phyloP scores from a whole-genome alignment of 2,113 vertebrate genomes.

The Blennius ocellaris region DNA sequence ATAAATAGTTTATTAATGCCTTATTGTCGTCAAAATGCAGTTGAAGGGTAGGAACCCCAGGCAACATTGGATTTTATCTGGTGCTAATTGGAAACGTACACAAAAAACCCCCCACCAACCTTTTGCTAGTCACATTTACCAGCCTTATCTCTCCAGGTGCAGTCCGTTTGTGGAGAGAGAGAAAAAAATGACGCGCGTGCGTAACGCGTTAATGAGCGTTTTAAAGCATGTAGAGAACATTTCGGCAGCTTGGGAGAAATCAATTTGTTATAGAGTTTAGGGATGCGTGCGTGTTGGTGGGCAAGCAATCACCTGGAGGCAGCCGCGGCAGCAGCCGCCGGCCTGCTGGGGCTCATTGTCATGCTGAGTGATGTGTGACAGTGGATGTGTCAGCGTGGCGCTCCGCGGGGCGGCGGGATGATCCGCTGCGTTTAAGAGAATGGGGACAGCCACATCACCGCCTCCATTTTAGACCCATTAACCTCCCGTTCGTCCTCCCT shows the following conservation, averaged over 20 bases:
- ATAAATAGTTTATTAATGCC: constrained; percentile 16
- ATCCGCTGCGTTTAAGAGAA: constrained; percentile 29
- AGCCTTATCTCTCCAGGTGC: background rate
- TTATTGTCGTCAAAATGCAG: constrained; percentile 3
- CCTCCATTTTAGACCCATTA: constrained; percentile 75
- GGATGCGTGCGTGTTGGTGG: background rate
- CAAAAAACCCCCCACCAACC: background rate
- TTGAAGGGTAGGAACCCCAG: background rate
- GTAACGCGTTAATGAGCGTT: background rate
- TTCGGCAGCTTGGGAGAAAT: background rate
- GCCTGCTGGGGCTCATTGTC: constrained; percentile 58
- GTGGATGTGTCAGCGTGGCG: constrained; percentile 54
- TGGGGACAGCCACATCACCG: constrained; percentile 36
- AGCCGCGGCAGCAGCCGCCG: constrained; percentile 7
- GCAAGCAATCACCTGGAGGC: constrained; percentile 27
- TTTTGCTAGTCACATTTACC: background rate
- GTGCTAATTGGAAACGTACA: background rate
- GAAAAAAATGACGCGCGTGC: too few relatives aligned
- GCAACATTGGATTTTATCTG: constrained; percentile 24
- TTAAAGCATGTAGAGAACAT: background rate
- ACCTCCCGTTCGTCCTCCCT: constrained; percentile 58
- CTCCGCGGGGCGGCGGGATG: constrained; percentile 11
- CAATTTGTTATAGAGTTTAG: background rate
- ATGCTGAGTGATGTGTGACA: constrained; percentile 61
- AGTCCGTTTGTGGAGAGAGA: background rate